These are phyloP conservation scores for Deilephila elpenor DNA, from an alignment of 2,888 invertebrate species.

Conservation along the genomic window DNA sequence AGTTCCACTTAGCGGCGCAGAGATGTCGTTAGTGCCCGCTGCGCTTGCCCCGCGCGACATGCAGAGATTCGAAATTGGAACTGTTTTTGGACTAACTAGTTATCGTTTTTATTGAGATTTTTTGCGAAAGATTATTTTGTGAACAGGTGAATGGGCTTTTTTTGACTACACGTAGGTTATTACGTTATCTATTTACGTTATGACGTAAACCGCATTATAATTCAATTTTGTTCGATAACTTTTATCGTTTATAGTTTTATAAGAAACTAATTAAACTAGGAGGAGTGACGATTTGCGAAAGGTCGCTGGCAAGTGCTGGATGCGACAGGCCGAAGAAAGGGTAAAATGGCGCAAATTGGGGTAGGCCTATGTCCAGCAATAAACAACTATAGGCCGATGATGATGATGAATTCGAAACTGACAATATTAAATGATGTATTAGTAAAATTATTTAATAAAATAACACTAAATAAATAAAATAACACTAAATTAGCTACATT, in stretches of 20 bases:
- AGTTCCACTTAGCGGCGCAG: slow-evolving; percentile 77
- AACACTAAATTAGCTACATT: no score
- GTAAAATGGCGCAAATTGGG: no score
- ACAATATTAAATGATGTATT: no score
- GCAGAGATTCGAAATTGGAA: slow-evolving; percentile 69
- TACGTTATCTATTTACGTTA: not conserved
- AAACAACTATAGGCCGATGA: no score
- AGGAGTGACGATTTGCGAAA: no score
- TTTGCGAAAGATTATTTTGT: slow-evolving; percentile 29
- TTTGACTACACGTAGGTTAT: not conserved
- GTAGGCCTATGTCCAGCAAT: no score
- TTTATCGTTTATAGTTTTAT: not conserved
- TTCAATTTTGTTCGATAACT: not conserved
- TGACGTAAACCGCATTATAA: not conserved
- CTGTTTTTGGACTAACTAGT: slow-evolving; percentile 27
- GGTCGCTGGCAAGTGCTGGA: no score
- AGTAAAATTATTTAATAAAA: no score
- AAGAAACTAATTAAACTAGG: no score
- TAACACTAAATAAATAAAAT: no score
- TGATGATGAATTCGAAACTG: no score
- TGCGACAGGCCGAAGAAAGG: no score
- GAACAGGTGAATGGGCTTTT: slow-evolving; percentile 2
- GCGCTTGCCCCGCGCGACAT: slow-evolving; percentile 60
- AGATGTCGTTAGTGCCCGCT: slow-evolving; percentile 83
- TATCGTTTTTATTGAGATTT: slow-evolving; percentile 19